These are phyloP conservation scores for Drosophila ustulata DNA, from an alignment of 2,888 invertebrate genomes.

Conservation along the genomic window DNA sequence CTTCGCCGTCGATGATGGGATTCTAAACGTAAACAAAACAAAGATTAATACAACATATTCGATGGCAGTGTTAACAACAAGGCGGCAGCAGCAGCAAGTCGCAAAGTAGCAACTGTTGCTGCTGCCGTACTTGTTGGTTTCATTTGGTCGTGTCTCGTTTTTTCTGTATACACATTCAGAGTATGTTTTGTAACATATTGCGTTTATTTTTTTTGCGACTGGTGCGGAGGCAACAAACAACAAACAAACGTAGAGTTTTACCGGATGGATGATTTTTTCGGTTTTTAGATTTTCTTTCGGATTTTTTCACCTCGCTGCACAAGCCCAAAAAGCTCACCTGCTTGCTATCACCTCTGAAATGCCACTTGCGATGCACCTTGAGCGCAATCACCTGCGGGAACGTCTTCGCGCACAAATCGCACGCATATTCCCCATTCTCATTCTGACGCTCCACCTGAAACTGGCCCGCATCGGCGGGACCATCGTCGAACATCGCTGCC, in stretches of 20 bases:
- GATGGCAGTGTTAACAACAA: neutral
- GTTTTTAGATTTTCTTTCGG: neutral
- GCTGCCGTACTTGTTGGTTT: neutral
- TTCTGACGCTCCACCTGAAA: conserved; percentile 83
- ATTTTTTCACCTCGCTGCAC: conserved; percentile 82
- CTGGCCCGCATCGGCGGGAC: conserved; percentile 84
- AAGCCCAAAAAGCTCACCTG: conserved; percentile 85
- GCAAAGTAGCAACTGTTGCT: conserved; percentile 8
- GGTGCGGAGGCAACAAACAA: conserved; percentile 81
- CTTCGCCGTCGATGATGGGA: conserved; percentile 70
- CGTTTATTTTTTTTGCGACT: conserved; percentile 78
- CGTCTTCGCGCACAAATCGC: conserved; percentile 85
- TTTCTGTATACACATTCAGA: neutral
- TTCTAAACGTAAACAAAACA: conserved; percentile 37
- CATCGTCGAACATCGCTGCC: conserved; percentile 85
- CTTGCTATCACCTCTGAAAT: conserved; percentile 85
- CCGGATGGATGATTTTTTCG: no score
- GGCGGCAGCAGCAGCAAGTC: neutral
- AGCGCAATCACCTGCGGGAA: conserved; percentile 85
- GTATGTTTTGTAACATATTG: neutral
- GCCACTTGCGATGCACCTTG: conserved; percentile 86
- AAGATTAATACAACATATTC: neutral
- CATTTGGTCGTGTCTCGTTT: neutral
- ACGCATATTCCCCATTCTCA: conserved; percentile 85
- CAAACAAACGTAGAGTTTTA: conserved; percentile 38